Evolutionary conservation across 2,888 invertebrate species (phyloP).

Genomic region (Ectemnius cavifrons): DNA sequence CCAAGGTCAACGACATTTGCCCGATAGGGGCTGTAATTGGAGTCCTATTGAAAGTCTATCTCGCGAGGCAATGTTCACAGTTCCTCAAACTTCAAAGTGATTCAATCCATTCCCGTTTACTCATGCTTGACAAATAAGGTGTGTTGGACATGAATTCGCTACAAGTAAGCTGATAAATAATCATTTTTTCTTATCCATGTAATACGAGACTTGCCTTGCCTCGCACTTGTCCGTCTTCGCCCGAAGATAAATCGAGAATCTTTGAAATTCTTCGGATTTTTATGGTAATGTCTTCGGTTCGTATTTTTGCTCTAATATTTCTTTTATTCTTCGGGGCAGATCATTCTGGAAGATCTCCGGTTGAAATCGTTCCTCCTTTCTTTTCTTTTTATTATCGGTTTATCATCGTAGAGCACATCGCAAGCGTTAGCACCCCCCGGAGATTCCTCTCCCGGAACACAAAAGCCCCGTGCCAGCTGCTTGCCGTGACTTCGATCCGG

Average conservation of each 20-base stretch:
- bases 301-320: conserved; percentile 35
- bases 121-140: too few relatives aligned
- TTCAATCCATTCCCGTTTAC: too few relatives aligned
- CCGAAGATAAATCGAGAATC: conserved; percentile 41
- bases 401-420: conserved; percentile 34
- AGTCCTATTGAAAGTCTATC: too few relatives aligned
- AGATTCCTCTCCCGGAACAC: conserved; percentile 52
- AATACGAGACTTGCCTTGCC: conserved; percentile 40
- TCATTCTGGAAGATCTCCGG: conserved; percentile 43
- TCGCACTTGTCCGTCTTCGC: conserved; percentile 22
- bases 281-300: conserved; percentile 47
- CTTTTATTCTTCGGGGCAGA: conserved; percentile 27
- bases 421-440: conserved; percentile 35
- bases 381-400: conserved; percentile 50
- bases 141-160: too few relatives aligned
- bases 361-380: conserved; percentile 30
- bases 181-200: conserved; percentile 5
- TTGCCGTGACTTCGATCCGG: conserved; percentile 45
- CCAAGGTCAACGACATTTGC: too few relatives aligned
- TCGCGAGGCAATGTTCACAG: too few relatives aligned
- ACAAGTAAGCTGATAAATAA: too few relatives aligned
- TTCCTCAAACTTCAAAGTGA: too few relatives aligned
- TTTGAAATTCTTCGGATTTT: conserved; percentile 51
- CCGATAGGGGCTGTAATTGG: too few relatives aligned
- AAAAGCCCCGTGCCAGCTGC: conserved; percentile 47